Conservation (phyloP, 2,797 vertebrate species). For the Squalus acanthias region DNA sequence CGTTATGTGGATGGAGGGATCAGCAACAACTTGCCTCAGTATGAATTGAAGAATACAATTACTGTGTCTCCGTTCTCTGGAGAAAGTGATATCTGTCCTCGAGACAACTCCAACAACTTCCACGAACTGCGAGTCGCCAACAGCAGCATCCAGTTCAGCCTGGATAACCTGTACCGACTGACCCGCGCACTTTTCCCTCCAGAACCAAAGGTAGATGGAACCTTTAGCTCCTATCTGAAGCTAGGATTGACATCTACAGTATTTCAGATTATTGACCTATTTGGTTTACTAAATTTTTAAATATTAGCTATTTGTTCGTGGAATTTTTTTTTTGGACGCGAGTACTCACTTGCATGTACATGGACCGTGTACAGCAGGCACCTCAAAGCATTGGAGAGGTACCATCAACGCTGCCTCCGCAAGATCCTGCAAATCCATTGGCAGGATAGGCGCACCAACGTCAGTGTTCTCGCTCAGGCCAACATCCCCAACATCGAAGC, state of each 20-base stretch:
- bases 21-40: slow-evolving; percentile 72
- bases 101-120: slow-evolving; percentile 71
- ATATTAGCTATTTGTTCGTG: neutral
- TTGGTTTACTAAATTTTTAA: neutral
- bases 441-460: too few species aligned
- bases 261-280: neutral
- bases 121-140: slow-evolving; percentile 72
- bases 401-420: too few species aligned
- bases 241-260: neutral
- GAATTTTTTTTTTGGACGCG: neutral
- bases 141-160: slow-evolving; percentile 73
- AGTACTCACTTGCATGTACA: neutral
- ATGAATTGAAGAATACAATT: slow-evolving; percentile 77
- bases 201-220: slow-evolving; percentile 66
- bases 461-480: too few species aligned
- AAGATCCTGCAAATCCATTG: too few species aligned
- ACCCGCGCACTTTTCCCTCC: slow-evolving; percentile 70
- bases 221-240: too few species aligned
- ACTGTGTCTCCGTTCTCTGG: slow-evolving; percentile 82
- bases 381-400: too few species aligned
- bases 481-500: too few species aligned
- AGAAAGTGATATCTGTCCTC: slow-evolving; percentile 86
- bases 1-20: slow-evolving; percentile 82
- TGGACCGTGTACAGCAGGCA: too few species aligned
- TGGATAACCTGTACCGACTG: slow-evolving; percentile 71